Percentiles rank a stretch among this genome's conserved stretches.
phyloP scores from a whole-genome alignment of 2,113 vertebrate genomes.

The Aix galericulata region DNA sequence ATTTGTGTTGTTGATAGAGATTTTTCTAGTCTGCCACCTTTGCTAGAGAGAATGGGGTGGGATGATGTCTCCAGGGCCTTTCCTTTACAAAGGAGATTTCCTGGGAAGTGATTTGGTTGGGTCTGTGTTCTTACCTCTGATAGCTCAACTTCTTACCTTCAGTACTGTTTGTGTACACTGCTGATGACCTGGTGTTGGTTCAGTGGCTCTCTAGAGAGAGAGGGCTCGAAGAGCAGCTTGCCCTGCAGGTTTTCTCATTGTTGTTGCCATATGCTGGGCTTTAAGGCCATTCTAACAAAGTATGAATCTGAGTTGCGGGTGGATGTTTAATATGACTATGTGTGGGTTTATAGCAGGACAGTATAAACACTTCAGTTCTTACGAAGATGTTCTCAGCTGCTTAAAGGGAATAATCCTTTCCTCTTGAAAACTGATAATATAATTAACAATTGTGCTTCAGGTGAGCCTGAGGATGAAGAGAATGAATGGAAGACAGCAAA shows the following conservation, averaged over 20 bases:
- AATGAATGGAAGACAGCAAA: background rate
- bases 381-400: background rate
- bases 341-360: background rate
- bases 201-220: background rate
- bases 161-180: background rate
- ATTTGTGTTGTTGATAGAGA: background rate
- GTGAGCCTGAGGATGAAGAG: background rate
- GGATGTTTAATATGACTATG: background rate
- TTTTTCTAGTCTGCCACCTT: background rate
- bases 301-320: rapidly evolving
- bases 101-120: background rate
- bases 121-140: background rate
- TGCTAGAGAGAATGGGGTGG: background rate
- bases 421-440: background rate
- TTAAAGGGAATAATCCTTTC: background rate
- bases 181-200: background rate
- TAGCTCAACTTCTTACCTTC: background rate
- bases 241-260: background rate
- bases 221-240: background rate
- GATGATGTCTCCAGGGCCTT: background rate
- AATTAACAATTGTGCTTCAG: background rate
- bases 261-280: background rate
- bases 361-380: background rate
- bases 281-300: background rate
- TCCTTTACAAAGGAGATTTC: background rate